A percentile compares a stretch with the other conserved stretches of the same genome.
These are phyloP conservation scores for Triplophysa dalaica DNA, from an alignment of 2,113 vertebrate species.

Conservation along the genomic window DNA sequence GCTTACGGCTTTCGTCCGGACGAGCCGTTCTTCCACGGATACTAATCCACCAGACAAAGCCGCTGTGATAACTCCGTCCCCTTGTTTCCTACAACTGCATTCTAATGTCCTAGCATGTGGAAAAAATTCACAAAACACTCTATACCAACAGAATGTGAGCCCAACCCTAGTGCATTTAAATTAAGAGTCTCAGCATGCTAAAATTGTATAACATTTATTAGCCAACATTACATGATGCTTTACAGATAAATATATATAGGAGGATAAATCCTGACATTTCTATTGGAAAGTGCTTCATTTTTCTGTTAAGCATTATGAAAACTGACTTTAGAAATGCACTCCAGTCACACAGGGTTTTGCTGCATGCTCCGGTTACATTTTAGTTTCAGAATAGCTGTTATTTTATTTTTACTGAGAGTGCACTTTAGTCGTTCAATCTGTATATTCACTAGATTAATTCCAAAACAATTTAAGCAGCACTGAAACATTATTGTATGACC, in stretches of 20 bases:
- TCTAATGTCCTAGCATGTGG: background rate
- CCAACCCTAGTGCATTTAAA: slow-evolving; percentile 3
- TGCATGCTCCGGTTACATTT: background rate
- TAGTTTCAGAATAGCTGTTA: background rate
- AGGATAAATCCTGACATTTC: background rate
- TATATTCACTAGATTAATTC: background rate
- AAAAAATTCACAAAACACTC: background rate
- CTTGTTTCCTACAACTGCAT: background rate
- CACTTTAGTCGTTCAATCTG: slow-evolving; percentile 40
- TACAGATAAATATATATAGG: background rate
- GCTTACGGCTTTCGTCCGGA: slow-evolving; percentile 91
- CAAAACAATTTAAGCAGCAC: background rate
- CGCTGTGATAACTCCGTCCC: background rate
- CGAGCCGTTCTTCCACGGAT: slow-evolving; percentile 85
- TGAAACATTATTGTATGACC: background rate
- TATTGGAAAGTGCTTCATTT: no score
- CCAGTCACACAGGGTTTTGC: background rate
- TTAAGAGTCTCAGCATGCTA: background rate
- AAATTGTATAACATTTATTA: background rate
- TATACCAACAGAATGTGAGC: slow-evolving; percentile 1
- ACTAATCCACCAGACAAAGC: slow-evolving; percentile 70
- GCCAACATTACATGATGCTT: background rate
- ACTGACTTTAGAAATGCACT: background rate
- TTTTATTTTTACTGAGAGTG: background rate
- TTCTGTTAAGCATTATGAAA: background rate